Base-by-base conservation (phyloP, 2,888 invertebrate species). In the Tetragonula carbonaria region DNA sequence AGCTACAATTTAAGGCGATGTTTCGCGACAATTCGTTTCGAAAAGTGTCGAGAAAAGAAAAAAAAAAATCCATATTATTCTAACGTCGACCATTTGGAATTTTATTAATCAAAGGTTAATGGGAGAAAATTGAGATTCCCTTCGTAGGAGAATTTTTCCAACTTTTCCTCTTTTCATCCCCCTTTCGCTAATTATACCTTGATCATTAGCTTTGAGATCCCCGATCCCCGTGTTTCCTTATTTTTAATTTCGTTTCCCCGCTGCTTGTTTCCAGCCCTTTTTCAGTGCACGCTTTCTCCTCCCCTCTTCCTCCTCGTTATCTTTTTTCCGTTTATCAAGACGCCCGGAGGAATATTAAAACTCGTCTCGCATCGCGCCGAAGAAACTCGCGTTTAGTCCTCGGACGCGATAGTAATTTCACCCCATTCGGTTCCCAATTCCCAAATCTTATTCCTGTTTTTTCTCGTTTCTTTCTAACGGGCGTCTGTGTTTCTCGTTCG, bases 331-430 rank as follows among this genome's bases (percentile, higher is more conserved):
- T 59, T 23, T 28, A 50, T 50, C 78, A 55, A 33, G 28, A 13
- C 23, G 38, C 18, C 45, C 72, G 59, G n/a, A 68, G 74, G 59
- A 74, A 80, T 78, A 78, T 78, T 78, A 66, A 74, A 65, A 4
- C 23, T n/a, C 23, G 45, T 11, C 62, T 51, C 53, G 51, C 16
- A 16, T 14, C 13, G n/a, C 33, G 5, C 14, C 4, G 53, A n/a
- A 23, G 33, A 73, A 73, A 4, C 4, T 45, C 11, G 33, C 16
- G 4, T 23, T 16, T n/a, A 53, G 28, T 28, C 28, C 28, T 28
- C 28, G 28, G 28, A 28, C 28, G 28, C 28, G 28, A 28, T 28
- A 28, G 45, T 45, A 8, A 45, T 45, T 45, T 45, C 45, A 11
- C 8, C 45, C 45, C 8, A 3, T 45, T 45, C 8, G 45, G 45